Conservation (phyloP, 92 coral and sea anemone species). For the Galaxea fascicularis region DNA sequence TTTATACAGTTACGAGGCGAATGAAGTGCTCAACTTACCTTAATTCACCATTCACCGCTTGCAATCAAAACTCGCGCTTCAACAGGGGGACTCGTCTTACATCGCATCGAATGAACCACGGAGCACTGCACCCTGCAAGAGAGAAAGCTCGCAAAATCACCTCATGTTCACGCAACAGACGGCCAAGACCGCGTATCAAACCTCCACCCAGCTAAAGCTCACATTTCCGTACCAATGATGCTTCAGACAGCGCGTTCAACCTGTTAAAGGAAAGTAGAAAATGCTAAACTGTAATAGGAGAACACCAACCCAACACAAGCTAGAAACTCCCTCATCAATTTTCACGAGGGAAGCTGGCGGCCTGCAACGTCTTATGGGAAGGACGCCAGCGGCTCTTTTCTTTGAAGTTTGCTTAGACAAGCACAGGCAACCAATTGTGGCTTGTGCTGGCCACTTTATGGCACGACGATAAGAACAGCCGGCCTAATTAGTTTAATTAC, state of each 20-base stretch:
- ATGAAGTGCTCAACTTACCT: conserved; percentile 99
- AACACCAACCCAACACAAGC: conserved; percentile 83
- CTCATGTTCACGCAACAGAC: conserved; percentile 56
- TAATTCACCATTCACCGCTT: conserved; percentile 99
- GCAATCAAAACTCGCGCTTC: conserved; percentile 99
- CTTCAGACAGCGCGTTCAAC: conserved; percentile 81
- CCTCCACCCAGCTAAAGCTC: conserved; percentile 71
- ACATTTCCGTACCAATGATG: conserved; percentile 83
- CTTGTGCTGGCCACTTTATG: conserved; percentile 77
- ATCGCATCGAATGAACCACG: conserved; percentile 61
- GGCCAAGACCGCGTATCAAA: conserved; percentile 44
- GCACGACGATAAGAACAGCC: conserved; percentile 90
- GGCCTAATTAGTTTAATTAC: conserved; percentile 94
- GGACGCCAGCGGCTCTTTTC: conserved; percentile 68
- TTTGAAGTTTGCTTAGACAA: conserved; percentile 73
- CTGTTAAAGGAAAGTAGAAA: conserved; percentile 83
- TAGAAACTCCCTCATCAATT: conserved; percentile 82
- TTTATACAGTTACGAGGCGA: conserved; percentile 89
- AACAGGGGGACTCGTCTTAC: conserved; percentile 92
- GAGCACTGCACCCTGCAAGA: conserved; percentile 70
- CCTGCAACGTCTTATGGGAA: conserved; percentile 83
- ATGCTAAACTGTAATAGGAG: conserved; percentile 97
- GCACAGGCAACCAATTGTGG: conserved; percentile 66
- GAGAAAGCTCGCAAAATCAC: conserved; percentile 65
- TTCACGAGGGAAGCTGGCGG: conserved; percentile 78